These are phyloP conservation scores for Labia minor DNA, from an alignment of 2,888 invertebrate species.

Conservation along the genomic window DNA sequence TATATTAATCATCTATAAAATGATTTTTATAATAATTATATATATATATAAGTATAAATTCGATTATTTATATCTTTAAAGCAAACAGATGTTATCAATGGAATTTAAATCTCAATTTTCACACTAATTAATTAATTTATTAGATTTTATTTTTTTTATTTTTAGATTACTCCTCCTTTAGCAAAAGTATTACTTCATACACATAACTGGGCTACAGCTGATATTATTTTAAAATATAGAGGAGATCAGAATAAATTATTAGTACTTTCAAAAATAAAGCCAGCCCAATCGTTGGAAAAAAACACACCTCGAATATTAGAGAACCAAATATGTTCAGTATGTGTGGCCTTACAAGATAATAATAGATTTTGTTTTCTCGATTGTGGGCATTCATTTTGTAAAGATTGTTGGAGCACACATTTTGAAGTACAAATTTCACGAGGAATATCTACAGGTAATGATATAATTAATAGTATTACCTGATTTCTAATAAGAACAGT, in stretches of 20 bases:
- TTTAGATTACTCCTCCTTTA: slow-evolving; percentile 73
- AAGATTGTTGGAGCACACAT: slow-evolving; percentile 92
- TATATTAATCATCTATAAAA: too few species aligned
- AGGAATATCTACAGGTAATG: slow-evolving; percentile 55
- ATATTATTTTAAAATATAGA: slow-evolving; percentile 70
- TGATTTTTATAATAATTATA: too few species aligned
- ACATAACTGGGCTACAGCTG: slow-evolving; percentile 79
- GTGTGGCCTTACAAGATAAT: slow-evolving; percentile 53
- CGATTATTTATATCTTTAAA: too few species aligned
- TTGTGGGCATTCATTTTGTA: slow-evolving; percentile 90
- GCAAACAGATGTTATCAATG: too few species aligned
- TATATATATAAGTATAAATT: too few species aligned
- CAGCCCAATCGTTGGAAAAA: slow-evolving; percentile 35
- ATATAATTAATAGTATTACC: not conserved
- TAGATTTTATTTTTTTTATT: too few species aligned
- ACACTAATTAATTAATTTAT: too few species aligned
- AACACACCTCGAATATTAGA: slow-evolving; percentile 34
- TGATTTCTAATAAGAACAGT: not conserved
- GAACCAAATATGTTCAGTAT: slow-evolving; percentile 57
- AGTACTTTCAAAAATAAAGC: slow-evolving; percentile 46
- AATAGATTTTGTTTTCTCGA: slow-evolving; percentile 69
- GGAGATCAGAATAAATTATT: slow-evolving; percentile 60
- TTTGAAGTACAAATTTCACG: slow-evolving; percentile 92
- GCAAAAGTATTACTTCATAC: slow-evolving; percentile 88
- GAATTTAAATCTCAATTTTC: too few species aligned